phyloP scores from a whole-genome alignment of 1,140 invertebrate genomes.

The Orius insidiosus region DNA sequence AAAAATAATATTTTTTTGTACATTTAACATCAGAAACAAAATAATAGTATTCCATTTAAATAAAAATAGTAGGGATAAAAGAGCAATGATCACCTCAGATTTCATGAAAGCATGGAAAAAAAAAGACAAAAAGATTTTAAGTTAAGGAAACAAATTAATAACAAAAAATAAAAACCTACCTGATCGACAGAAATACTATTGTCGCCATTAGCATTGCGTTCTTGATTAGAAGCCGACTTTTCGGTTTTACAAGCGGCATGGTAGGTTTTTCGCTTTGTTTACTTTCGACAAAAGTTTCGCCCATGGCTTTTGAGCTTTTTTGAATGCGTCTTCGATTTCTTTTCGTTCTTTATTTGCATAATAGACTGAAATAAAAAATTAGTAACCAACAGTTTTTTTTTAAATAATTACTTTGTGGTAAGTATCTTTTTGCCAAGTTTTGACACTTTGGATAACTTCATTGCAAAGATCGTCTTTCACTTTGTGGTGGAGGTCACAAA shows the following conservation, averaged over 20 bases:
- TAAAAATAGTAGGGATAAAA: neutral
- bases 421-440: conserved; percentile 92
- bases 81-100: neutral
- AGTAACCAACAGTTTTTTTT: too few species aligned
- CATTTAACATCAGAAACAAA: too few species aligned
- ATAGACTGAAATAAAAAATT: conserved; percentile 76
- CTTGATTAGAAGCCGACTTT: conserved; percentile 87
- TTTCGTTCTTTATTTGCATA: conserved; percentile 91
- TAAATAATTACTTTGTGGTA: conserved; percentile 97
- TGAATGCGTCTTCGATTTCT: conserved; percentile 94
- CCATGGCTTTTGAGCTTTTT: conserved; percentile 98
- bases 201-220: conserved; percentile 85
- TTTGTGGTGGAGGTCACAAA: conserved; percentile 75
- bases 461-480: conserved; percentile 79
- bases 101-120: too few species aligned
- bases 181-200: conserved; percentile 87
- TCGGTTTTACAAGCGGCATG: conserved; percentile 93
- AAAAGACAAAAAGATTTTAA: neutral
- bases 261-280: conserved; percentile 76
- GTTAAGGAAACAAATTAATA: neutral
- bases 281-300: conserved; percentile 82
- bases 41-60: too few species aligned
- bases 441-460: conserved; percentile 76
- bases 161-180: too few species aligned
- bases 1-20: conserved; percentile 11